These are phyloP conservation scores for Onychomys leucogaster DNA, from an alignment of 2,797 vertebrate species.

Conservation along the genomic window DNA sequence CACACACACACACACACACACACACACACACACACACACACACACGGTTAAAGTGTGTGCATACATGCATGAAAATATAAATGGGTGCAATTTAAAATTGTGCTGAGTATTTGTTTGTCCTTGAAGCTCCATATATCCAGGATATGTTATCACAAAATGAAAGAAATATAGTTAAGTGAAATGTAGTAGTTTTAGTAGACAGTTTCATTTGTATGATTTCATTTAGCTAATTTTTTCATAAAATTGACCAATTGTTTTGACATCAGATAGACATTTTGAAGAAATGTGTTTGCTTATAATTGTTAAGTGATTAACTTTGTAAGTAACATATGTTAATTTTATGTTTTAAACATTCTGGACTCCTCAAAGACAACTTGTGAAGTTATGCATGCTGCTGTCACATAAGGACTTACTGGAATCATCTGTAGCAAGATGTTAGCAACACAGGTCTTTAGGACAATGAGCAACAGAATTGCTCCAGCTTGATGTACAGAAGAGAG, in stretches of 20 bases:
- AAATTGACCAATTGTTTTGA: conserved; percentile 69
- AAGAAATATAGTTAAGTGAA: conserved; percentile 42
- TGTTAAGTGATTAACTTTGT: conserved; percentile 65
- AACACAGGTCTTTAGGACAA: background rate
- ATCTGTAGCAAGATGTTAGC: background rate
- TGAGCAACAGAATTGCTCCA: background rate
- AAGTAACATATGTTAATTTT: conserved; percentile 53
- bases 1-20: too few relatives aligned
- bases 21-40: background rate
- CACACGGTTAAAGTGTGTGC: background rate
- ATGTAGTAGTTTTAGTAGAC: conserved; percentile 14
- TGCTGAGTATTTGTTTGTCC: conserved; percentile 27
- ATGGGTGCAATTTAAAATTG: background rate
- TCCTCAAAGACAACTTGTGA: conserved; percentile 57
- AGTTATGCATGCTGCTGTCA: conserved; percentile 16
- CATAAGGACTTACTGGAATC: conserved; percentile 19
- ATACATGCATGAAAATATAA: background rate
- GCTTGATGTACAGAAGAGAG: background rate
- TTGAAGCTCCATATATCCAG: background rate
- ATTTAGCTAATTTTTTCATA: conserved; percentile 13
- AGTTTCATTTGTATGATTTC: conserved; percentile 33
- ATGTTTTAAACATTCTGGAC: conserved; percentile 5
- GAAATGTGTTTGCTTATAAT: conserved; percentile 50
- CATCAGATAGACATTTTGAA: conserved; percentile 46
- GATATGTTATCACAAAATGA: conserved; percentile 27